Percentiles rank a stretch among this genome's conserved stretches.
Evolutionary conservation across 1,140 invertebrate species (phyloP).

Genomic region (Trachymyrmex cornetzi): DNA sequence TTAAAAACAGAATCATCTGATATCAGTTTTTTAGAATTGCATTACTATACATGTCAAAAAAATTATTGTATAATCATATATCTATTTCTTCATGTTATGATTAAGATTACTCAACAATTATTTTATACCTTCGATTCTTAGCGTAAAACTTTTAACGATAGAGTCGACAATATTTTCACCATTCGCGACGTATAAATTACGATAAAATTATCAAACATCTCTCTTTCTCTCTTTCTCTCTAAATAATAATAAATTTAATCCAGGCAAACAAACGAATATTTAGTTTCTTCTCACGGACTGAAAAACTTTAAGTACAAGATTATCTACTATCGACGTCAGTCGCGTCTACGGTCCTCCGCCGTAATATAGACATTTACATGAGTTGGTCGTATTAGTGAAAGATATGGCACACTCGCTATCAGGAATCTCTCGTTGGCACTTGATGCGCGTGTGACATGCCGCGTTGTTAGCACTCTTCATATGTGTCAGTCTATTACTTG

Average conservation of each 20-base stretch:
- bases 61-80: constrained; percentile 12
- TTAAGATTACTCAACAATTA: constrained; percentile 6
- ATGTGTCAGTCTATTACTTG: constrained; percentile 2
- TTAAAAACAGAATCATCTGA: background rate
- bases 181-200: background rate
- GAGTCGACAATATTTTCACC: background rate
- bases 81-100: background rate
- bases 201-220: background rate
- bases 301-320: constrained; percentile 45
- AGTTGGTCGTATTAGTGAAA: constrained; percentile 52
- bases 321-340: constrained; percentile 35
- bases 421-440: constrained; percentile 43
- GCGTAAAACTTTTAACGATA: background rate
- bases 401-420: constrained; percentile 55
- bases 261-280: constrained; percentile 24
- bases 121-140: background rate
- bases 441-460: constrained; percentile 23
- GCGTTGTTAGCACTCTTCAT: constrained; percentile 15
- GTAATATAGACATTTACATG: constrained; percentile 34
- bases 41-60: background rate
- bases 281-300: background rate
- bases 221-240: too few relatives aligned
- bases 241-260: background rate
- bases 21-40: background rate
- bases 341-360: background rate